Conservation (phyloP, 2,113 vertebrate species). For the Calonectris borealis region DNA sequence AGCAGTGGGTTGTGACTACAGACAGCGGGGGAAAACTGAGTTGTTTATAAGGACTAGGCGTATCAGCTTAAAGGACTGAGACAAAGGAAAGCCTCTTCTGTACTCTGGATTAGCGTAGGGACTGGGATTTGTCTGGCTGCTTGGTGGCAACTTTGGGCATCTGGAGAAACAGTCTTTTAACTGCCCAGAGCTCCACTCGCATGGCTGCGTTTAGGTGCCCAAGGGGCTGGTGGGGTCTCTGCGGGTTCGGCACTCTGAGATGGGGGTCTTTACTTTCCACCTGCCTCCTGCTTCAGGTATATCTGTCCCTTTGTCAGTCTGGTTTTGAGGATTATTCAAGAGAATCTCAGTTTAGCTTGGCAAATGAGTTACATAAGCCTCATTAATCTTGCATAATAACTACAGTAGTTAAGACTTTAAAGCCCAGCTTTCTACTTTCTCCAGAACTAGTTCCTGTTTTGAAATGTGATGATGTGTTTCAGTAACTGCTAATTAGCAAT, state of each 20-base stretch:
- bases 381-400: conserved; percentile 49
- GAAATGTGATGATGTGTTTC: conserved; percentile 55
- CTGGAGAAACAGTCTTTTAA: not conserved
- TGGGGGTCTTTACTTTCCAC: not conserved
- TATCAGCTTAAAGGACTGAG: not conserved
- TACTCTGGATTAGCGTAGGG: not conserved
- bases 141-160: not conserved
- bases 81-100: not conserved
- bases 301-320: not conserved
- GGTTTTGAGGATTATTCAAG: not conserved
- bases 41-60: not conserved
- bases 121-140: not conserved
- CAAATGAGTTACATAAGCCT: conserved; percentile 9
- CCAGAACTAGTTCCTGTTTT: conserved; percentile 56
- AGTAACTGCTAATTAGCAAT: conserved; percentile 59
- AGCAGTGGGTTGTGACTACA: not conserved
- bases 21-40: not conserved
- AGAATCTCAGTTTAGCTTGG: conserved; percentile 4
- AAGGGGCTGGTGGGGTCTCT: rapidly evolving
- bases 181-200: not conserved
- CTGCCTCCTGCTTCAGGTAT: not conserved
- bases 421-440: conserved; percentile 32
- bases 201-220: rapidly evolving
- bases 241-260: not conserved
- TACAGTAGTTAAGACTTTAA: conserved; percentile 41